Evolutionary conservation across 2,888 invertebrate genomes (phyloP), one percentile per base, ranked within the genome.

Genomic region (Adelphocoris suturalis): DNA sequence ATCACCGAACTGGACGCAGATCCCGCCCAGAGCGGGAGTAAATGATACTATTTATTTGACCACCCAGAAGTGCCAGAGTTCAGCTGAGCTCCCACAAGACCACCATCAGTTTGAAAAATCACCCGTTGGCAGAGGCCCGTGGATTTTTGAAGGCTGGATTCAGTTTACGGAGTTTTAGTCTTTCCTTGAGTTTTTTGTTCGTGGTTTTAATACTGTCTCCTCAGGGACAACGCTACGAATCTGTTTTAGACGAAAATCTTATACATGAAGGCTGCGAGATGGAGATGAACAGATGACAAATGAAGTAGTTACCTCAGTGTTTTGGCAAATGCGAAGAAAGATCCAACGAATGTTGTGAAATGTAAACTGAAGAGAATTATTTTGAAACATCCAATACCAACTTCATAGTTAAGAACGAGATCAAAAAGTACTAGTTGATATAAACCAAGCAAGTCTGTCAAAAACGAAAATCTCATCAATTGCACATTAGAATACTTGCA

Each of bases 91-190:
- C 68, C 68, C 68, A 68, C 68, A 68, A 23, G 68, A 23, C 68
- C 68, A 68, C 68, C 68, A 68, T 27, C 68, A 27, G 68, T 19
- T 68, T 68, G 68, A 68, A 19, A 68, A 68, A 68, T 68, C 68
- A 68, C 68, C 68, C 19, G 68, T 19, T 68, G 68, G 68, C 68
- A 23, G 19, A 0, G 11, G 68, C 9, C 68, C 68, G 68, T 23
- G 68, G 68, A 68, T 19, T 68, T 68, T 68, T 68, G 68, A 68
- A 68, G 23, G 68, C 7, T 68, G 68, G 68, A 68, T 13, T 12
- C 61, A 68, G 23, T 68, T 68, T 19, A 27, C 19, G 19, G 68
- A 68, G 68, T 68, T 11, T 68, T 68, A 68, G 19, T 23, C 68
- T 19, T 19, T 68, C 68, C 27, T 23, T 37, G 37, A 68, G 19